Evolutionary conservation across 2,888 invertebrate genomes (phyloP), one percentile per base, ranked within the genome.

Genomic region (Nebria salina): DNA sequence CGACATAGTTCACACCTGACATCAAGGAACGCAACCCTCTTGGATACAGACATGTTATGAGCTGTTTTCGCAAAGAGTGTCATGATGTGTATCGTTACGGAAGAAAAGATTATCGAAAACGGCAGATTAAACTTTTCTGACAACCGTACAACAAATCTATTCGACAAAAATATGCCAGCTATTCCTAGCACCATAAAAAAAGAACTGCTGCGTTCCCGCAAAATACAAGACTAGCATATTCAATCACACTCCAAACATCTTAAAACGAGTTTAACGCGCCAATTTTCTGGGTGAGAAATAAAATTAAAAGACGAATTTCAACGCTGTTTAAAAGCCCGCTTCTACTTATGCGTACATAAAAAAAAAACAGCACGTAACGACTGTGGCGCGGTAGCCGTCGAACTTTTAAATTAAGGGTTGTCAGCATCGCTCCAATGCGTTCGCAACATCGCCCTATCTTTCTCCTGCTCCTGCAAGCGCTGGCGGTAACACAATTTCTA

Each of bases 341-440:
- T 70, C 70, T 20, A 70, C 70, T 70, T 70, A 70, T 70, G 26
- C 26, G 70, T 25, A 20, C 34, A 20, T 9, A 70, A 70, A 34
- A 70, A 70, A 70, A 34, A 70, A 70, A 15, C 26, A 20, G 70
- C 70, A 70, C 70, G 70, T 20, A 70, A 70, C 70, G 70, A 70
- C 70, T 25, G 54, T 54, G 75, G 82, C 79, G 81, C 83, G 77
- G 83, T 81, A 76, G 82, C 79, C 82, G 82, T 82, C 80, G 83
- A 84, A 84, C 82, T 84, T 84, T 84, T 83, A 84, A 84, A 84
- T 83, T 83, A 83, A 81, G 78, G 82, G 83, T 70, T 70, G 70
- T 70, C 70, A 70, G 25, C 70, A 34, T 70, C 70, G 70, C 70
- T 70, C 70, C 4, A 26, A 11, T 70, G 70, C 70, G 70, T 26